A percentile compares a stretch with the other conserved stretches of the same genome.
These are phyloP conservation scores for Eulemur mongoz DNA, from an alignment of 2,797 vertebrate genomes.

Conservation along the genomic window DNA sequence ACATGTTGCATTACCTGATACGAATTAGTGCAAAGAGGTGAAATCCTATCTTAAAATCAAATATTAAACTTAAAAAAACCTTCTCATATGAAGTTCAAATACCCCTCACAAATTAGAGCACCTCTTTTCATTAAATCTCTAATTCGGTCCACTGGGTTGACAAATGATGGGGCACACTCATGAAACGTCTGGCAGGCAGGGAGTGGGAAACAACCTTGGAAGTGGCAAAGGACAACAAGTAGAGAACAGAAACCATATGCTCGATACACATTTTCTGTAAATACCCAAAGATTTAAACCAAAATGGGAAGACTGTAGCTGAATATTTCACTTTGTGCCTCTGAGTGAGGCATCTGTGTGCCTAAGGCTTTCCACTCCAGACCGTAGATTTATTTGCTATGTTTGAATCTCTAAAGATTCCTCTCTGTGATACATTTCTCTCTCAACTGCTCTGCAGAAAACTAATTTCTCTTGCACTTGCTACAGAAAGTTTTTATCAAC, in stretches of 20 bases:
- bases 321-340: conserved; percentile 13
- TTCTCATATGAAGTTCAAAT: neutral
- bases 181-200: neutral
- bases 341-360: conserved; percentile 36
- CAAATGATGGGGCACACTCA: neutral
- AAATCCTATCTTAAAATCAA: neutral
- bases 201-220: neutral
- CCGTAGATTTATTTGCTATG: conserved; percentile 43
- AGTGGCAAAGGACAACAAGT: neutral
- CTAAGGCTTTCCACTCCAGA: neutral
- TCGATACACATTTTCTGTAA: conserved; percentile 1
- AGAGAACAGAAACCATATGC: neutral
- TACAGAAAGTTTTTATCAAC: conserved; percentile 47
- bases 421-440: conserved; percentile 59
- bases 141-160: neutral
- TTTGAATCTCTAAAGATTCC: conserved; percentile 18
- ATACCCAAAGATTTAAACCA: conserved; percentile 35
- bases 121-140: neutral
- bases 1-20: neutral
- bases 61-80: neutral
- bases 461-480: neutral
- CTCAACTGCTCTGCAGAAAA: conserved; percentile 51
- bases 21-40: neutral
- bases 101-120: neutral
- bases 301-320: neutral